These are phyloP conservation scores for Gambusia yucatana DNA, from an alignment of 2,797 vertebrate species.

Conservation along the genomic window DNA sequence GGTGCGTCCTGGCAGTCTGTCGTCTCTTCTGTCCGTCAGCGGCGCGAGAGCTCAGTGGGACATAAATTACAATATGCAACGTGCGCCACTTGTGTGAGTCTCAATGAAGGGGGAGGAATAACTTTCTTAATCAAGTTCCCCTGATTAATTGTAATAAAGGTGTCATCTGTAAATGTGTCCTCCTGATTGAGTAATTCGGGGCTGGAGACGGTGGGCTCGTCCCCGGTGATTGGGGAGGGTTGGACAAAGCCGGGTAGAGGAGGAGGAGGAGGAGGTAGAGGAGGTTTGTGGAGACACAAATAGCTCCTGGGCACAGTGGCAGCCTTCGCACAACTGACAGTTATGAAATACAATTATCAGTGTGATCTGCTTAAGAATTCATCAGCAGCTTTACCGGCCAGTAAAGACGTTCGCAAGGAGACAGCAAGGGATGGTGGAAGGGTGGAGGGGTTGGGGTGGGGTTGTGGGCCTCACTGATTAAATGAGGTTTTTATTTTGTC, in stretches of 20 bases:
- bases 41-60: conserved; percentile 68
- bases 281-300: conserved; percentile 80
- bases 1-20: conserved; percentile 73
- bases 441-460: conserved; percentile 8
- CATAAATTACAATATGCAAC: conserved; percentile 77
- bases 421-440: conserved; percentile 12
- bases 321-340: conserved; percentile 89
- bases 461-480: conserved; percentile 63
- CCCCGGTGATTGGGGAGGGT: conserved; percentile 84
- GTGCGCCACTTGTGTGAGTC: conserved; percentile 72
- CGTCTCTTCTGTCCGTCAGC: conserved; percentile 70
- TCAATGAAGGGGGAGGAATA: conserved; percentile 81
- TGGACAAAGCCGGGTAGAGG: conserved; percentile 32
- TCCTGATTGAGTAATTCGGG: conserved; percentile 89
- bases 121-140: conserved; percentile 90
- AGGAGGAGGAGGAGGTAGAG: conserved; percentile 1
- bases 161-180: conserved; percentile 88
- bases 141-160: conserved; percentile 93
- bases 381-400: conserved; percentile 86
- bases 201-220: conserved; percentile 84
- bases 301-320: conserved; percentile 88
- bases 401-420: conserved; percentile 80
- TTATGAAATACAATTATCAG: conserved; percentile 97
- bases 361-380: conserved; percentile 96
- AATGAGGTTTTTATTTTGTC: conserved; percentile 74